These are phyloP conservation scores for Falco punctatus DNA, from an alignment of 2,113 vertebrate species.

Conservation along the genomic window DNA sequence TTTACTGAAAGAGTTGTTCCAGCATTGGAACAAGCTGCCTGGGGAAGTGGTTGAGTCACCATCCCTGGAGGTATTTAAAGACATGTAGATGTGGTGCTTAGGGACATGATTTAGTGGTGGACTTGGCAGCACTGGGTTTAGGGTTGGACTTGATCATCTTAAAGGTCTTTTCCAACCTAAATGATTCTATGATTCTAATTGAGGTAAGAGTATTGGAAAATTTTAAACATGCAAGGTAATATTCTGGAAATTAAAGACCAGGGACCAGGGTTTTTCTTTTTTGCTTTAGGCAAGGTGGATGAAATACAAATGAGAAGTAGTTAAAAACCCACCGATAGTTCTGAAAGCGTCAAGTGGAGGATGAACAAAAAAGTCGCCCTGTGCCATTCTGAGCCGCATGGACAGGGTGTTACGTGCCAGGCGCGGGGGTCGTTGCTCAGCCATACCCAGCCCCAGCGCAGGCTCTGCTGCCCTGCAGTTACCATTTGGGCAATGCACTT, in stretches of 20 bases:
- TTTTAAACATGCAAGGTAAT: not conserved
- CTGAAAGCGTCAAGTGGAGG: not conserved
- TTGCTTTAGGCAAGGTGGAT: not conserved
- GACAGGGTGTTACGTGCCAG: not conserved
- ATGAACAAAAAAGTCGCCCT: not conserved
- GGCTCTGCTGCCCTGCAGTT: not conserved
- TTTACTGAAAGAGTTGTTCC: no score
- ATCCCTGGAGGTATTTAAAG: no score
- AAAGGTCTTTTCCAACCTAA: no score
- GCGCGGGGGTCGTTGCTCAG: not conserved
- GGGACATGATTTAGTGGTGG: no score
- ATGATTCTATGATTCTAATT: not conserved
- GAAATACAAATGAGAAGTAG: not conserved
- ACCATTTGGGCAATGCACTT: not conserved
- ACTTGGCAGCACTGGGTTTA: no score
- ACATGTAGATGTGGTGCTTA: no score
- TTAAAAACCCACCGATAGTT: not conserved
- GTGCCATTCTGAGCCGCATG: not conserved
- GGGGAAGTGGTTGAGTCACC: no score
- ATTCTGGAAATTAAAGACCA: not conserved
- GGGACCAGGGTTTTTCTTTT: not conserved
- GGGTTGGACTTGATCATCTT: no score
- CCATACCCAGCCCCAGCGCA: not conserved
- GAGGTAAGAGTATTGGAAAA: not conserved
- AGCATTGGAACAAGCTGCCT: no score